Conservation (phyloP, 2,797 vertebrate genomes). For the Clarias laeviceps region DNA sequence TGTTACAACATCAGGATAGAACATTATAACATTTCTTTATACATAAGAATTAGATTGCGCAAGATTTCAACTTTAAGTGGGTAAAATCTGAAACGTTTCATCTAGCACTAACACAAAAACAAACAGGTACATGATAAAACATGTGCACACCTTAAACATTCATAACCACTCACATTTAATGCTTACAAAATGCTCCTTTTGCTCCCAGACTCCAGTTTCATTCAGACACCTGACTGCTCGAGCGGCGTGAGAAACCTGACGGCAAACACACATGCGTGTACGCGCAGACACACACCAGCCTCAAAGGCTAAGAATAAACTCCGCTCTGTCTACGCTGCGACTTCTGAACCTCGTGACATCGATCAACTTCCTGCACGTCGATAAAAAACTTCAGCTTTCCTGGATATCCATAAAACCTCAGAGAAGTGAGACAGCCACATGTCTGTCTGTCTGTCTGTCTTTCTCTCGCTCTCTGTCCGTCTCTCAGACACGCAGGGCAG, state of each 20-base stretch:
- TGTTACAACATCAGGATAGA: not conserved
- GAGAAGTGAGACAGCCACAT: not conserved
- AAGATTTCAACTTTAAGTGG: not conserved
- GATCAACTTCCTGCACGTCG: not conserved
- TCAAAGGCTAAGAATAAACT: conserved; percentile 26
- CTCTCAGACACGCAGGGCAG: not conserved
- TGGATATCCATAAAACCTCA: not conserved
- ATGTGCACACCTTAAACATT: not conserved
- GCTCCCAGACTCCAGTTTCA: conserved; percentile 37
- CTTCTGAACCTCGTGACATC: not conserved
- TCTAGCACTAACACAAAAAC: not conserved
- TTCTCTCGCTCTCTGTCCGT: not conserved
- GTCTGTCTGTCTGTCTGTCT: not conserved
- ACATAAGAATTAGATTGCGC: not conserved
- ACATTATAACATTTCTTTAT: not conserved
- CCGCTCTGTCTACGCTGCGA: not conserved
- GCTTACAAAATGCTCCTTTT: conserved; percentile 44
- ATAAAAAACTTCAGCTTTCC: not conserved
- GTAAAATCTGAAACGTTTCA: not conserved
- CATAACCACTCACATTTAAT: not conserved
- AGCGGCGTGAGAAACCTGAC: conserved; percentile 29
- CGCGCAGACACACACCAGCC: not conserved
- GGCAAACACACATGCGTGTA: not conserved
- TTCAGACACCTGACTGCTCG: conserved; percentile 36
- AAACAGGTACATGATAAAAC: not conserved